Base-by-base conservation (phyloP, 2,888 invertebrate species). In the Sinopyrophorus schimmeli region DNA sequence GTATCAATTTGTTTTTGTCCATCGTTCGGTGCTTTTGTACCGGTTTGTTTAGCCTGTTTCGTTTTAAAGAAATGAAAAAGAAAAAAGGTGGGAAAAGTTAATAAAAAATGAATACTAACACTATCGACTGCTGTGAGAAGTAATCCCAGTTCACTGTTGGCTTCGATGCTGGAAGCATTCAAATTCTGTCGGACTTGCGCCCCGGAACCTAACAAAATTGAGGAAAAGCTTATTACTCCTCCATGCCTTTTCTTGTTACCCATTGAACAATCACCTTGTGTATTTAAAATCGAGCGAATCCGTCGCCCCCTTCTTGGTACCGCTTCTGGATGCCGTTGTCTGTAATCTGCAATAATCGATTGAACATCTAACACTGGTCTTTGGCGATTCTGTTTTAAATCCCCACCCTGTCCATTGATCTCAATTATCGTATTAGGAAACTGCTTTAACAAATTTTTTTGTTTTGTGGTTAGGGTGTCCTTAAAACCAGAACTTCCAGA, bases 341-440 rank as follows among this genome's bases (percentile, higher is more conserved):
- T 80, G 65, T 87, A 87, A 67, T 89, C 89, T 0, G 88, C 89
- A 63, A 89, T 88, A 43, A 90, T 87, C 3, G 88, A 86, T 66
- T 87, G 84, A 0, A 90, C 89, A 68, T 91, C 89, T 48, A 89
- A 81, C n/a, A 86, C 85, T 0, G 87, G 83, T 0, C 88, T 85
- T 65, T 88, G 88, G 0, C 87, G 78, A 0, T 74, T 77, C 2
- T 76, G 69, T 2, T 76, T 75, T 26, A 65, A 77, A 48, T 81
- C 81, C 0, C 80, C 77, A 43, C 83, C 70, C 44, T 82, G 80
- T 7, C 83, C 80, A 55, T 82, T 82, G 68, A 68, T 32, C 34
- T 77, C 77, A 3, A 69, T 63, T 9, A 61, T 74, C 53, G 67
- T 66, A 54, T 69, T 66, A 57, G 70, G 58, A 62, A 71, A 61